Evolutionary conservation across 1,140 invertebrate genomes (phyloP).

Genomic region (Phocides pigmalion): DNA sequence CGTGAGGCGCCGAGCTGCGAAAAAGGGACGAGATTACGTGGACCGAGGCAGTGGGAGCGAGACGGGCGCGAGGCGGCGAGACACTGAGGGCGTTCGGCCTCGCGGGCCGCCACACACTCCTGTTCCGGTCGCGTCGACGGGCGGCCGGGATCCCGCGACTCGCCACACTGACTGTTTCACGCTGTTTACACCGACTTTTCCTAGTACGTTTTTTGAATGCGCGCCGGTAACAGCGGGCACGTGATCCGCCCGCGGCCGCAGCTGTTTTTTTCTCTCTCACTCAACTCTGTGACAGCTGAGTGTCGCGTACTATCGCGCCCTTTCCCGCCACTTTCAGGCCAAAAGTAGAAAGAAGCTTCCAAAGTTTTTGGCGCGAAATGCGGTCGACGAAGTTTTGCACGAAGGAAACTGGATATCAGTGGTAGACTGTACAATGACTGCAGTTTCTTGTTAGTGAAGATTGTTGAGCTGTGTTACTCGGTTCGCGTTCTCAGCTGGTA

Average conservation of each 20-base stretch:
- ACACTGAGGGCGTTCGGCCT: slow-evolving; percentile 73
- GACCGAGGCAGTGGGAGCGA: slow-evolving; percentile 45
- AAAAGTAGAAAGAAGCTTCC: slow-evolving; percentile 48
- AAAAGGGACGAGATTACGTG: slow-evolving; percentile 56
- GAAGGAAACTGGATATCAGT: slow-evolving; percentile 40
- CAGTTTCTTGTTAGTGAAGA: slow-evolving; percentile 59
- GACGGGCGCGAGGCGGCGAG: slow-evolving; percentile 67
- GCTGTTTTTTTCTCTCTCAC: slow-evolving; percentile 63
- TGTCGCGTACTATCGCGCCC: slow-evolving; percentile 56
- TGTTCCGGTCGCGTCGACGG: slow-evolving; percentile 79
- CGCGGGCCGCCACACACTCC: slow-evolving; percentile 70
- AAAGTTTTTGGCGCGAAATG: slow-evolving; percentile 79
- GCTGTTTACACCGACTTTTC: slow-evolving; percentile 67
- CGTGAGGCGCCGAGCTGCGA: slow-evolving; percentile 60
- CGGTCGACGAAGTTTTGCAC: slow-evolving; percentile 17
- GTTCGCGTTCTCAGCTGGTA: slow-evolving; percentile 51
- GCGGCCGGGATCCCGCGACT: slow-evolving; percentile 76
- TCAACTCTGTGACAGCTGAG: slow-evolving; percentile 64
- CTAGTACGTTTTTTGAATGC: slow-evolving; percentile 71
- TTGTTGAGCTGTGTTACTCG: slow-evolving; percentile 60
- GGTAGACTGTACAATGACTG: slow-evolving; percentile 57
- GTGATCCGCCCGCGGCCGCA: slow-evolving; percentile 65
- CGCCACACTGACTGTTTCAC: slow-evolving; percentile 64
- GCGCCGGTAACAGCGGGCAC: slow-evolving; percentile 68
- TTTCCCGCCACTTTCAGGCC: slow-evolving; percentile 67